A percentile compares a stretch with the other conserved stretches of the same genome.
These are phyloP conservation scores for Nemapogon koenigi DNA, from an alignment of 2,888 invertebrate genomes.

Conservation along the genomic window DNA sequence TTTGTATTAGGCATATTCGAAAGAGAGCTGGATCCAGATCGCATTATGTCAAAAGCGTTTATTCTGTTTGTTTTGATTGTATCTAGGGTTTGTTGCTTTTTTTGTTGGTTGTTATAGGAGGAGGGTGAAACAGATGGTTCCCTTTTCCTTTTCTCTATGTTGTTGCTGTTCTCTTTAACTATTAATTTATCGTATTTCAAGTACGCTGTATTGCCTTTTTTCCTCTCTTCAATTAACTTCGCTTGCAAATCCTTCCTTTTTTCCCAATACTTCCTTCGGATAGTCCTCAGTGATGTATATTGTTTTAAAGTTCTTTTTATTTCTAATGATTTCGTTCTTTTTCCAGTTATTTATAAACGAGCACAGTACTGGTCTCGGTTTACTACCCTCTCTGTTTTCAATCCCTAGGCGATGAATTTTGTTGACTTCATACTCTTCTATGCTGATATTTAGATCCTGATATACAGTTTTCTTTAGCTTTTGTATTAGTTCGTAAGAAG, in stretches of 20 bases:
- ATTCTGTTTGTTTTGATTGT: slow-evolving; percentile 14
- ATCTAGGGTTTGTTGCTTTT: slow-evolving; percentile 15
- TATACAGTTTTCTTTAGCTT: background rate
- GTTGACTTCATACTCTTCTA: background rate
- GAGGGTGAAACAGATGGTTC: slow-evolving; percentile 12
- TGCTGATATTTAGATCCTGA: background rate
- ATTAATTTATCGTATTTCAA: slow-evolving; percentile 20
- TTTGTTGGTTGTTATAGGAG: slow-evolving; percentile 4
- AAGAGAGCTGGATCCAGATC: slow-evolving; percentile 18
- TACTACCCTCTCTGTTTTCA: no score
- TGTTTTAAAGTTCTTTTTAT: no score
- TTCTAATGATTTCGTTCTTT: no score
- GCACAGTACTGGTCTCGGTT: no score
- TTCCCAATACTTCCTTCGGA: no score
- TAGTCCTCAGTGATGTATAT: no score
- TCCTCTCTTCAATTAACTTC: background rate
- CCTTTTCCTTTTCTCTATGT: slow-evolving; percentile 15
- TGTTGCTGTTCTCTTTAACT: slow-evolving; percentile 16
- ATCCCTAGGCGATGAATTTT: background rate
- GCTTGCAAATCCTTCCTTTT: no score
- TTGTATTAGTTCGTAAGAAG: background rate
- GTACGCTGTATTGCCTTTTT: no score
- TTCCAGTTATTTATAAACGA: no score
- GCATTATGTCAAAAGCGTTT: slow-evolving; percentile 19
- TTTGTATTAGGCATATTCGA: slow-evolving; percentile 12